Evolutionary conservation across 2,888 invertebrate species (phyloP), one percentile per base, ranked within the genome.

Genomic region (Bombylius discolor): DNA sequence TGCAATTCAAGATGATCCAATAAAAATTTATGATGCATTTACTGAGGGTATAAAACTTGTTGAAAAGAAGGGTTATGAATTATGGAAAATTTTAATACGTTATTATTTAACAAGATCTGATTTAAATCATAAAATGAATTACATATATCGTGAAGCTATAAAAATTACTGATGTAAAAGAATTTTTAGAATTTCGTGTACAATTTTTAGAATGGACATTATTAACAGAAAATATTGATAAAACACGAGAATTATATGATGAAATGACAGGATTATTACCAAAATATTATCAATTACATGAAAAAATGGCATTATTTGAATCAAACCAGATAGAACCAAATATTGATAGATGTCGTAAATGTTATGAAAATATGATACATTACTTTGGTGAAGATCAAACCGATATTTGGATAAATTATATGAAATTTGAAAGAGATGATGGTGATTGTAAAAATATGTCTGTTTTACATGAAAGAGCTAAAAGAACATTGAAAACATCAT

Each of bases 371-470:
- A 78, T 82, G 42, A 77, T 79, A 14, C 74, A 79, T 56, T 82
- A 84, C 60, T 86, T 87, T 70, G 89, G 89, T 0, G 76, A 76
- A 62, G 75, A 74, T 5, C 79, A 81, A 67, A 73, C 80, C 5
- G 80, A 82, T 59, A 75, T 89, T 14, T 91, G 90, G 89, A 76
- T 85, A 62, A 80, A 86, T 63, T 85, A 82, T 65, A 79, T 89
- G 53, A 75, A 77, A 58, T 85, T 88, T 70, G 87, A 88, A 76
- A 77, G 79, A 58, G 77, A 79, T 60, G 71, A 77, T 62, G 83
- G n/a, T n/a, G 85, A 81, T 59, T 72, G 79, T 0, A 77, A 79
- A 61, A 75, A 73, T 57, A 76, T 80, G 42, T 74, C 78, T 0
- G 68, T 74, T 4, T 71, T 88, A 39, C 81, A 83, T 62, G 78